Conservation (phyloP, 2,113 vertebrate species). For the Boleophthalmus pectinirostris region DNA sequence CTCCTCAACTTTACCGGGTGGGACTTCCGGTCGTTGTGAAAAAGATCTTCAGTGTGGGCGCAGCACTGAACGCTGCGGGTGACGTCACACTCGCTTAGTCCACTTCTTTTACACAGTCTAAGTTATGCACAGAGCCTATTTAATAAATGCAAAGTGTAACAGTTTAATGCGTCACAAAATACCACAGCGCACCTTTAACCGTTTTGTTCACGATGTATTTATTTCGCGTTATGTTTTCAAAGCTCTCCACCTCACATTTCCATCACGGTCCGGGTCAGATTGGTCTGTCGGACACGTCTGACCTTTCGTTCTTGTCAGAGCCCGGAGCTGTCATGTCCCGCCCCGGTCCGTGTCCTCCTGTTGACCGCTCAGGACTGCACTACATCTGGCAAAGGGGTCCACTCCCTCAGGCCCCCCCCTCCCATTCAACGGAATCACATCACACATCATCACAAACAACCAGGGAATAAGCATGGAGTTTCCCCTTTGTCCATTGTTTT, state of each 20-base stretch:
- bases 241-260: background rate
- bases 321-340: slow-evolving; percentile 33
- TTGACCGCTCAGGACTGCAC: slow-evolving; percentile 32
- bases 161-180: too few relatives aligned
- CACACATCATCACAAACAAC: slow-evolving; percentile 28
- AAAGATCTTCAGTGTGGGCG: too few relatives aligned
- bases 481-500: too few relatives aligned
- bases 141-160: too few relatives aligned
- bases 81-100: too few relatives aligned
- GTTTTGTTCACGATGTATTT: background rate
- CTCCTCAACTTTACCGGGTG: too few relatives aligned
- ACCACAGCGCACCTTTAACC: too few relatives aligned
- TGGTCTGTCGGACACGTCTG: slow-evolving; percentile 22
- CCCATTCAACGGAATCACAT: slow-evolving; percentile 34
- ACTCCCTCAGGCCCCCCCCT: background rate
- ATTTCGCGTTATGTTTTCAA: background rate
- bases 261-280: slow-evolving; percentile 12
- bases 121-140: too few relatives aligned
- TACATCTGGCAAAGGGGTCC: background rate
- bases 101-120: too few relatives aligned
- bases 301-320: slow-evolving; percentile 53
- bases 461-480: slow-evolving; percentile 40
- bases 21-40: too few relatives aligned
- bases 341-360: slow-evolving; percentile 17
- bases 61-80: too few relatives aligned